Evolutionary conservation across 1,140 invertebrate genomes (phyloP).

Genomic region (Lordiphosa stackelbergi): DNA sequence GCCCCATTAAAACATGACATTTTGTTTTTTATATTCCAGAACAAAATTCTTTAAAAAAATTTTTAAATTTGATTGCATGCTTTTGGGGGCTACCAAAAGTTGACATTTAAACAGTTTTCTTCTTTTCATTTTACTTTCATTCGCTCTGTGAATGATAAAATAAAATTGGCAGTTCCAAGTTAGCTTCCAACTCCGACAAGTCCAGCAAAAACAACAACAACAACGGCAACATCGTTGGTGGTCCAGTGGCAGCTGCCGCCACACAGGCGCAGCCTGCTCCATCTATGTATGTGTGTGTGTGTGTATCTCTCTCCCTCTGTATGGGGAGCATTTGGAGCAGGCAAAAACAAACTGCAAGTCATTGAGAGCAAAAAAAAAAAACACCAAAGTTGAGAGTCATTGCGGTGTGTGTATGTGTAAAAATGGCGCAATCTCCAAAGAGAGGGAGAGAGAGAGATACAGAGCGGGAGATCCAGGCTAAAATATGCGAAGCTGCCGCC

Average conservation of each 20-base stretch:
- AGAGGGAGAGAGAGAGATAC: slow-evolving; percentile 53
- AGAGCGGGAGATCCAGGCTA: slow-evolving; percentile 52
- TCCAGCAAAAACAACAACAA: slow-evolving; percentile 34
- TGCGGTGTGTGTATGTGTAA: slow-evolving; percentile 31
- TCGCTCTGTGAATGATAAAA: slow-evolving; percentile 10
- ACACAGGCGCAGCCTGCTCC: slow-evolving; percentile 52
- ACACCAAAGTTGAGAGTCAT: slow-evolving; percentile 59
- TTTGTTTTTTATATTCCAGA: too few relatives aligned
- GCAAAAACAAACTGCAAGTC: slow-evolving; percentile 69
- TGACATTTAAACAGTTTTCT: too few relatives aligned
- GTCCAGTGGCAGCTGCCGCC: slow-evolving; percentile 69
- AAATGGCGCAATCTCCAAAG: slow-evolving; percentile 64
- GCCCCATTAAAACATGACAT: too few relatives aligned
- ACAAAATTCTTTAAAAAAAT: too few relatives aligned
- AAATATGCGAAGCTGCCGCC: slow-evolving; percentile 55
- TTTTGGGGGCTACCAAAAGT: too few relatives aligned
- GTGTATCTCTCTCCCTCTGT: slow-evolving; percentile 16
- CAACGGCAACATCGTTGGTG: slow-evolving; percentile 71
- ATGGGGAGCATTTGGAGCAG: slow-evolving; percentile 48
- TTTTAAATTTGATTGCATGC: too few relatives aligned
- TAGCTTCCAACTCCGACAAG: slow-evolving; percentile 3
- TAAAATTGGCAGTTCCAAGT: too few relatives aligned
- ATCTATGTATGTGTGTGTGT: slow-evolving; percentile 10
- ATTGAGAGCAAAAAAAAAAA: slow-evolving; percentile 72
- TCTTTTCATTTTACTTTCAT: neutral